Evolutionary conservation across 1,140 invertebrate species (phyloP).

Genomic region (Caenorhabditis inopinata): DNA sequence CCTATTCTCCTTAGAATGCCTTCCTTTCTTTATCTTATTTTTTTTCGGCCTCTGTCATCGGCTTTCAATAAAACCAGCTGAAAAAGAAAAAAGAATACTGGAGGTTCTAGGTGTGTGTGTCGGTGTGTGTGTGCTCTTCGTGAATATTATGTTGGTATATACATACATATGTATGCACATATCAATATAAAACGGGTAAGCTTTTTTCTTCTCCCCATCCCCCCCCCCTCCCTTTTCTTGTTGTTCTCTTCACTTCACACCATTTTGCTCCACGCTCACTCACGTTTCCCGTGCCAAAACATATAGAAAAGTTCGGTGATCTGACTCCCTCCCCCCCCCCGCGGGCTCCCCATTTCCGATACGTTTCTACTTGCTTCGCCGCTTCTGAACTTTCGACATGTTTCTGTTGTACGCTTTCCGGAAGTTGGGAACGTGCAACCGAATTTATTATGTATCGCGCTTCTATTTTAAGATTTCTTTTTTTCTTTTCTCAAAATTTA

Average conservation of each 20-base stretch:
- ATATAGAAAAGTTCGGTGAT: neutral
- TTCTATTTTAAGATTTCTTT: slow-evolving; percentile 11
- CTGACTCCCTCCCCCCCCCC: too few species aligned
- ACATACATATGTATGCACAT: slow-evolving; percentile 34
- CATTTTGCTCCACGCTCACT: neutral
- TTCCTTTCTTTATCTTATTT: neutral
- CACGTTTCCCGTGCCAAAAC: too few species aligned
- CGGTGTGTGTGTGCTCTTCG: neutral
- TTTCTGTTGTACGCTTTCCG: neutral
- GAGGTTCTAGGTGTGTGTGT: neutral
- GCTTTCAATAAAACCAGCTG: slow-evolving; percentile 2
- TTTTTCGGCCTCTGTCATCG: neutral
- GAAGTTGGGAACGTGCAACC: neutral
- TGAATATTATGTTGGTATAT: slow-evolving; percentile 23
- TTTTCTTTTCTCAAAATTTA: too few species aligned
- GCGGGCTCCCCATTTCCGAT: neutral
- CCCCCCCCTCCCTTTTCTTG: neutral
- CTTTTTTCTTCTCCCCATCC: neutral
- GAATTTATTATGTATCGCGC: neutral
- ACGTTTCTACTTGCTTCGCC: slow-evolving; percentile 15
- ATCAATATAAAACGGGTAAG: slow-evolving; percentile 25
- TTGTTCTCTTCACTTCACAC: slow-evolving; percentile 6
- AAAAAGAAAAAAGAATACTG: neutral
- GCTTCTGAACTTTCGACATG: slow-evolving; percentile 29
- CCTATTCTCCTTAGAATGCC: neutral